phyloP scores from a whole-genome alignment of 2,113 vertebrate genomes.

The Amphiprion percula region DNA sequence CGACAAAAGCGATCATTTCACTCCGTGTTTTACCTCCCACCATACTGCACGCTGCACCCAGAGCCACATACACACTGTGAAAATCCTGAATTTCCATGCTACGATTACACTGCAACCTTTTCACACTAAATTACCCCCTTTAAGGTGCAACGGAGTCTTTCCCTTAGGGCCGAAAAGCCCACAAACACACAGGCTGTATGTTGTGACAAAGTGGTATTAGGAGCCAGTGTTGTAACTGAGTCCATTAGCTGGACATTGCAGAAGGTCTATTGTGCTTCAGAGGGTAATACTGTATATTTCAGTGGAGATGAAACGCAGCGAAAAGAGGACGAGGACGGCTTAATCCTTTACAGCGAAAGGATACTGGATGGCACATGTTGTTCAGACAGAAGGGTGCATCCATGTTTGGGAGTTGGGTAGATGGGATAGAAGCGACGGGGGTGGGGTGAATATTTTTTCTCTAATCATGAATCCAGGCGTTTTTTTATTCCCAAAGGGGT shows the following conservation, averaged over 20 bases:
- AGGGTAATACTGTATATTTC: conserved; percentile 14
- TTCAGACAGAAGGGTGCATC: conserved; percentile 33
- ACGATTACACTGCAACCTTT: conserved; percentile 41
- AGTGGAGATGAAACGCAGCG: not conserved
- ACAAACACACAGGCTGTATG: conserved; percentile 1
- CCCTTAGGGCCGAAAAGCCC: conserved; percentile 29
- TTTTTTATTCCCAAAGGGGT: conserved; percentile 53
- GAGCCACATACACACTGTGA: conserved; percentile 24
- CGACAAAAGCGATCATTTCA: conserved; percentile 46
- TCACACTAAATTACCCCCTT: conserved; percentile 61
- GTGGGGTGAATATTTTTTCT: conserved; percentile 36
- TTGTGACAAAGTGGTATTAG: conserved; percentile 57
- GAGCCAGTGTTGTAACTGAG: conserved; percentile 10
- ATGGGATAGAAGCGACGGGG: not conserved
- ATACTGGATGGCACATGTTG: not conserved
- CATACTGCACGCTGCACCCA: conserved; percentile 20
- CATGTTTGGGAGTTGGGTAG: conserved; percentile 28
- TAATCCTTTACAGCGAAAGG: not conserved
- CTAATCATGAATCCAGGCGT: conserved; percentile 56
- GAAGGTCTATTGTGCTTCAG: conserved; percentile 28
- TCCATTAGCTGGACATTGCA: conserved; percentile 35
- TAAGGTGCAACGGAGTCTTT: conserved; percentile 31
- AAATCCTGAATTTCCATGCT: conserved; percentile 37
- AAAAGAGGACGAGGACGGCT: not conserved
- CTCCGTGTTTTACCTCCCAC: conserved; percentile 28